A percentile compares a stretch with the other conserved stretches of the same genome.
These are phyloP conservation scores for Clusia tigrina DNA, from an alignment of 2,888 invertebrate species.

Conservation along the genomic window DNA sequence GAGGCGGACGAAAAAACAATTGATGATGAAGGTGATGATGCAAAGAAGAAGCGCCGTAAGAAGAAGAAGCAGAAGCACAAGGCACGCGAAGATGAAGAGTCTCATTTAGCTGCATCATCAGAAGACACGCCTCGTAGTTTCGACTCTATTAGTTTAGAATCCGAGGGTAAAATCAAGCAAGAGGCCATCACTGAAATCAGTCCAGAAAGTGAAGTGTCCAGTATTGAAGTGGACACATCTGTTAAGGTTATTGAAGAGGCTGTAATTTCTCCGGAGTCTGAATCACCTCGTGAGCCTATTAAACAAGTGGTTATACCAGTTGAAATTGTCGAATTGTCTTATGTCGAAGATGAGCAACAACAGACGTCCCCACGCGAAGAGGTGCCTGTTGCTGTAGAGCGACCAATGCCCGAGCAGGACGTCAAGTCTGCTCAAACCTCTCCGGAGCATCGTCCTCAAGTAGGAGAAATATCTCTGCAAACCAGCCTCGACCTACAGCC, in stretches of 20 bases:
- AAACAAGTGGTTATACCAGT: conserved; percentile 66
- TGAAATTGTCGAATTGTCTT: conserved; percentile 62
- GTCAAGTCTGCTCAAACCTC: conserved; percentile 66
- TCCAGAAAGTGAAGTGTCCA: conserved; percentile 63
- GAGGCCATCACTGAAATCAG: conserved; percentile 61
- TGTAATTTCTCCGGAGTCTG: conserved; percentile 68
- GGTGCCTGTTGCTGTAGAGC: conserved; percentile 19
- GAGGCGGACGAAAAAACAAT: conserved; percentile 74
- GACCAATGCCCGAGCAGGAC: conserved; percentile 59
- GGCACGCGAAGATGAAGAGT: conserved; percentile 65
- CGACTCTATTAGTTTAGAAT: conserved; percentile 47
- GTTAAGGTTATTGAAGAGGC: conserved; percentile 75
- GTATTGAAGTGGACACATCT: conserved; percentile 68
- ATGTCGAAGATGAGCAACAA: conserved; percentile 62
- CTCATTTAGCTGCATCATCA: conserved; percentile 65
- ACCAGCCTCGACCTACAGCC: conserved; percentile 50
- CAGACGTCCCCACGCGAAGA: conserved; percentile 70
- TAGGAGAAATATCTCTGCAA: conserved; percentile 56
- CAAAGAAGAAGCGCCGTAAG: conserved; percentile 65
- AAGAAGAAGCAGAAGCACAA: conserved; percentile 67
- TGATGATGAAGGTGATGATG: conserved; percentile 57
- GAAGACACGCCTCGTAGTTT: conserved; percentile 64
- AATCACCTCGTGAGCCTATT: conserved; percentile 68
- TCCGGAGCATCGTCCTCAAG: conserved; percentile 49
- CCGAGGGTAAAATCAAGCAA: conserved; percentile 50